Evolutionary conservation across 2,888 invertebrate genomes (phyloP), one percentile per base, ranked within the genome.

Genomic region (Drosophila sordidapex): DNA sequence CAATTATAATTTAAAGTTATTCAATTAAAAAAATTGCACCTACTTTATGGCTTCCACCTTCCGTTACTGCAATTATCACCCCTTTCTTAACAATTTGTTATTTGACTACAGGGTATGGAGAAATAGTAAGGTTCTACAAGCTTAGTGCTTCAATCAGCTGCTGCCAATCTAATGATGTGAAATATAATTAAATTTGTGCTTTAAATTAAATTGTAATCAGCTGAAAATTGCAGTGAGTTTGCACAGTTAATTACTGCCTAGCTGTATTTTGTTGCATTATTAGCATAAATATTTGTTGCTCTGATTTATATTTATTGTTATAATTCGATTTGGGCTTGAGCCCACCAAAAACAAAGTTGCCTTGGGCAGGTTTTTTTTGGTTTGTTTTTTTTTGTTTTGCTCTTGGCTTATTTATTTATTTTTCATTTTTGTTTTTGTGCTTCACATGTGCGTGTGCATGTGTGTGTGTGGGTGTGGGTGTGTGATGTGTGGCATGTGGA

Each of bases 211-310:
- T 71, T 63, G 31, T 36, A 40, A 46, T 35, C 46, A 25, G 63
- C n/a, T n/a, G 53, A 31, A 54, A 66, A 53, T 63, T 40, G 33
- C 40, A 43, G 4, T 40, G 15, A 68, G 36, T 46, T 53, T 49
- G 13, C 10, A 43, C 49, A 49, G 13, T 61, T 56, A 54, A 57
- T 56, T 46, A 61, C 64, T 53, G 43, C 57, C 25, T 36, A 46
- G n/a, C 31, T 54, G 48, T 51, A 58, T 58, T 29, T 58, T 53
- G 64, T 40, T 66, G 67, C 33, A 66, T 74, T 84, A 89, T 85
- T 89, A 85, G 70, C 82, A 80, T 76, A 74, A 73, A 82, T 70
- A 65, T 80, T 79, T 82, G 70, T 60, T 54, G 63, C 59, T 66
- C 54, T 51, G 66, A 70, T 62, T 82, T 36, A 60, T 66, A 73